Percentiles rank a stretch among this genome's conserved stretches.
These are phyloP conservation scores for Morpho deidamia DNA, from an alignment of 2,888 invertebrate genomes.

Conservation along the genomic window DNA sequence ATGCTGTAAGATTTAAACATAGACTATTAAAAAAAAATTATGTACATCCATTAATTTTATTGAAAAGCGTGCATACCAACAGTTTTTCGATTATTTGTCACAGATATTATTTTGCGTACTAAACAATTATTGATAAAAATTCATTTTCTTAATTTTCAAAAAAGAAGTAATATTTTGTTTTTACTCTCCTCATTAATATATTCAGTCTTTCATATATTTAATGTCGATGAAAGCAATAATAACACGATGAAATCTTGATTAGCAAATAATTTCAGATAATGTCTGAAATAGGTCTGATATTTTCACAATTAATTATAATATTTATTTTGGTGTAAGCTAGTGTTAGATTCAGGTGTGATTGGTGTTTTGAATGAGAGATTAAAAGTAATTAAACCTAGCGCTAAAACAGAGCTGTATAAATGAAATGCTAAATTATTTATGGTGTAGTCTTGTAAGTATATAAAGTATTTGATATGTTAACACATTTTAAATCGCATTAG, in stretches of 20 bases:
- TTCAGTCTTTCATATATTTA: too few species aligned
- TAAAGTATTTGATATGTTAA: conserved; percentile 47
- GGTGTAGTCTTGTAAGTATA: conserved; percentile 48
- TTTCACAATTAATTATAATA: conserved; percentile 28
- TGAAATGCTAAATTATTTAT: conserved; percentile 68
- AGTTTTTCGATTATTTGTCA: too few species aligned
- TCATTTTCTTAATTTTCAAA: too few species aligned
- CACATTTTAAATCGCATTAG: conserved; percentile 44
- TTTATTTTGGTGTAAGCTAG: conserved; percentile 25
- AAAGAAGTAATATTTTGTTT: too few species aligned
- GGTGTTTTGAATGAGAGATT: conserved; percentile 3
- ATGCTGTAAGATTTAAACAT: too few species aligned
- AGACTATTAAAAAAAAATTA: too few species aligned
- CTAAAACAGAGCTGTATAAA: conserved; percentile 52
- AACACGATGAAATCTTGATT: conserved; percentile 25
- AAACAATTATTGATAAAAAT: too few species aligned
- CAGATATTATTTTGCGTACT: too few species aligned
- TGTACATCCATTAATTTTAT: too few species aligned
- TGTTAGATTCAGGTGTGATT: conserved; percentile 5
- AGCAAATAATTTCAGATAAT: conserved; percentile 8
- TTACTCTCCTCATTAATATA: too few species aligned
- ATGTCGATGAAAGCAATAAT: background rate
- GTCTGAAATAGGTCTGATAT: conserved; percentile 14
- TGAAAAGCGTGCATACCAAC: too few species aligned
- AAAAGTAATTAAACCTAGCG: conserved; percentile 4